These are phyloP conservation scores for Poicephalus meyeri DNA, from an alignment of 2,113 vertebrate genomes.

Conservation along the genomic window DNA sequence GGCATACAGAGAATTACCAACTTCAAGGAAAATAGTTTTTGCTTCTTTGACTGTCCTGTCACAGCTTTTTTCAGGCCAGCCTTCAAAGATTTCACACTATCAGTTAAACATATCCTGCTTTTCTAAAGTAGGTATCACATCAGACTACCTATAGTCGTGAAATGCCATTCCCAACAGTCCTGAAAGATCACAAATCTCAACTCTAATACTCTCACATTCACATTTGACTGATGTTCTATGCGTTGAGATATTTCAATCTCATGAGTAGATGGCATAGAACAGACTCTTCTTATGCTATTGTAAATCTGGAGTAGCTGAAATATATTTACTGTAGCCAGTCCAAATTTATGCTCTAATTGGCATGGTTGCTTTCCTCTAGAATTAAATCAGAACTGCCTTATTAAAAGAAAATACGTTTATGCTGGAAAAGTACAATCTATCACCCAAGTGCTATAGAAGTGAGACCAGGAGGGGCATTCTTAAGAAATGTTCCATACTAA, in stretches of 20 bases:
- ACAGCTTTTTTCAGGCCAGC: neutral
- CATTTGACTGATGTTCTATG: neutral
- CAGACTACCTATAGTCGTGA: neutral
- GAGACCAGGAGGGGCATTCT: neutral
- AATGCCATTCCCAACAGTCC: neutral
- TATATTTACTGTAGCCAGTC: neutral
- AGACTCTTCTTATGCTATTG: neutral
- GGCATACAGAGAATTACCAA: neutral
- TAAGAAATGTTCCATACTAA: neutral
- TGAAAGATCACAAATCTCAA: neutral
- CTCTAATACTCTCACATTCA: neutral
- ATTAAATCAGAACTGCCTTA: neutral
- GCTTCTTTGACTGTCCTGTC: neutral
- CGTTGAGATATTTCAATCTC: neutral
- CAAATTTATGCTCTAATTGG: neutral
- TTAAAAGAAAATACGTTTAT: neutral
- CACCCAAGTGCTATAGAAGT: neutral
- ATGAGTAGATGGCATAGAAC: neutral
- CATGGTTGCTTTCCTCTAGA: neutral
- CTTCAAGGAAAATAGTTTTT: neutral
- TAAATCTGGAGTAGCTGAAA: neutral
- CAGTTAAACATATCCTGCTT: neutral
- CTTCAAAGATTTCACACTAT: neutral
- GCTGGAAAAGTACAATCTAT: neutral
- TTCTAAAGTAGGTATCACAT: neutral